Conservation (phyloP, 2,113 vertebrate genomes). For the Peromyscus leucopus region DNA sequence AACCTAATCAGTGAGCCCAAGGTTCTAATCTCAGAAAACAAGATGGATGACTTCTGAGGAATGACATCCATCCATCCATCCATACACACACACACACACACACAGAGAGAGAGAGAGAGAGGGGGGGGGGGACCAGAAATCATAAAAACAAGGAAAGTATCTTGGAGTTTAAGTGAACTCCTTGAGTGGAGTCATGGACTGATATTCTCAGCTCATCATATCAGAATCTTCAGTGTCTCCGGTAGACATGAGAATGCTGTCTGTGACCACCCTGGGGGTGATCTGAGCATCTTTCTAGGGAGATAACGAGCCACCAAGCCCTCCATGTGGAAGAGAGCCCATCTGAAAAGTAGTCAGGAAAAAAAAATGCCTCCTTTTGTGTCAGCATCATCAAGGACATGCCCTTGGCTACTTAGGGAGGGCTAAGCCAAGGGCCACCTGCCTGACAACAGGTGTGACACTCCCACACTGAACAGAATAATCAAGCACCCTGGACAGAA, state of each 20-base stretch:
- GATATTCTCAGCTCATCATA: neutral
- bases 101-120: too few relatives aligned
- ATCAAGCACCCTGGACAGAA: neutral
- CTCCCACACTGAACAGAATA: neutral
- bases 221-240: neutral
- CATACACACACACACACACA: neutral
- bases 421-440: neutral
- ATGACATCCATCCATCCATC: neutral
- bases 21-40: neutral
- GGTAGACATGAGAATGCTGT: neutral
- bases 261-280: too few relatives aligned
- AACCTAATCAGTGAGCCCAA: neutral
- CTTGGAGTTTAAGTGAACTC: neutral
- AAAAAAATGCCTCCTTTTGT: neutral
- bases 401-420: neutral
- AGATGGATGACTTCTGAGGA: neutral
- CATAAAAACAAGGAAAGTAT: neutral
- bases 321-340: neutral
- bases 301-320: neutral
- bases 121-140: neutral
- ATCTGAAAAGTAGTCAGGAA: neutral
- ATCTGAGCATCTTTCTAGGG: neutral
- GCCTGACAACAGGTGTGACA: neutral
- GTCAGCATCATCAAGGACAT: neutral
- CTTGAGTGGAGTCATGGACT: neutral